Conservation (phyloP, 2,113 vertebrate genomes). For the Mellivora capensis region DNA sequence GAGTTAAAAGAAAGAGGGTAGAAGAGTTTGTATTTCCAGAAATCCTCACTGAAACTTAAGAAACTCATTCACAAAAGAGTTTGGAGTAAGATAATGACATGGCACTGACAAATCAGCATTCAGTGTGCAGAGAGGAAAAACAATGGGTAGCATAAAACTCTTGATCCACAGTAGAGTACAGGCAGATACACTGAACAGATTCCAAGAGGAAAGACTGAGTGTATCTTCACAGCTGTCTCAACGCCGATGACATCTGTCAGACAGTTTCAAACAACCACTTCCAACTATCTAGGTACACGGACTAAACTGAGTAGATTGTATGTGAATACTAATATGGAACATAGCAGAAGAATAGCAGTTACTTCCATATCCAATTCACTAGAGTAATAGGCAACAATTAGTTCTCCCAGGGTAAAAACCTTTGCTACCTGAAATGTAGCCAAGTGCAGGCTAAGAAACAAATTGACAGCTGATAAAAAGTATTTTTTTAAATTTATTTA, state of each 20-base stretch:
- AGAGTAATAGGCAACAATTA: conserved; percentile 38
- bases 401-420: conserved; percentile 29
- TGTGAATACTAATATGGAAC: not conserved
- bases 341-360: conserved; percentile 38
- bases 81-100: not conserved
- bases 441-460: conserved; percentile 39
- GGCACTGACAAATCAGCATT: not conserved
- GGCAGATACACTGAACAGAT: not conserved
- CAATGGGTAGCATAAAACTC: not conserved
- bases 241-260: not conserved
- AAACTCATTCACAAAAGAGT: conserved; percentile 41
- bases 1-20: not conserved
- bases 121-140: not conserved
- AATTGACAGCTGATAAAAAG: conserved; percentile 44
- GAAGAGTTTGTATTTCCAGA: conserved; percentile 29
- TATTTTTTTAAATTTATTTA: too few species aligned
- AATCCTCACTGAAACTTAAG: conserved; percentile 44
- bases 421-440: conserved; percentile 31
- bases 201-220: not conserved
- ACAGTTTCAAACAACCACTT: not conserved
- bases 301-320: not conserved
- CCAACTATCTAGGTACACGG: not conserved
- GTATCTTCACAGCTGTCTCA: not conserved
- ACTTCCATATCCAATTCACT: not conserved
- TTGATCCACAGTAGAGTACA: not conserved